Evolutionary conservation across 35 echinoderm and acorn worm genomes (phyloP), one percentile per base, ranked within the genome.

Genomic region (Ptychodera flava): DNA sequence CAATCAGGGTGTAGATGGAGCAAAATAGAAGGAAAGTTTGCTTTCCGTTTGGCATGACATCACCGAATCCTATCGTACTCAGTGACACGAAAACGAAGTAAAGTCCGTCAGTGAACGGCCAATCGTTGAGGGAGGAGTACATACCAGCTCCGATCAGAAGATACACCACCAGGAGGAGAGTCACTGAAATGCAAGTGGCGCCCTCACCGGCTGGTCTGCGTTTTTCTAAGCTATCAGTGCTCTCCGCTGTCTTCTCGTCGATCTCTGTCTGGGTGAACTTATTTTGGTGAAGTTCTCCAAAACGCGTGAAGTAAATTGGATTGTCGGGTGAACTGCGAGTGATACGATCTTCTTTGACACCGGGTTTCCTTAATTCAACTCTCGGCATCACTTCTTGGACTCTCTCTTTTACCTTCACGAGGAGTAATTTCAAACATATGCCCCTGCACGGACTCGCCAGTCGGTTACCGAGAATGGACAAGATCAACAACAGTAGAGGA

Each of bases 31-130:
- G 45, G 45, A 12, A 12, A 22, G 6, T 64, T 64, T 64, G 6
- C 45, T 64, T 64, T 64, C 6, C 6, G 6, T 64, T 64, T 64
- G 94, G 94, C 29, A 87, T 85, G 28, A 97, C 38, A 76, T 97
- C 94, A 15, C 94, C 94, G 77, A 97, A 97, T 28, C 94, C 94
- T 36, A 97, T 97, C 6, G 94, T 97, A 84, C 94, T 97, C 16
- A 97, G 86, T 0, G 94, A 97, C 33, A 93, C 85, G 53, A 97
- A 97, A 37, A 81, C 83, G 53, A 93, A 97, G 76, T 97, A 97
- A 77, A 97, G 91, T 30, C 91, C 88, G 52, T 97, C 91, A 0
- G 89, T 36, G 31, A 89, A 78, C 77, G 33, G 22, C 89, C 92
- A 91, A n/a, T 77, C 22, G 28, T 93, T 45, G 32, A 90, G 45